Percentiles rank a stretch among this genome's conserved stretches.
Conservation (phyloP, 2,888 invertebrate species). For the Vandiemenella viatica region DNA sequence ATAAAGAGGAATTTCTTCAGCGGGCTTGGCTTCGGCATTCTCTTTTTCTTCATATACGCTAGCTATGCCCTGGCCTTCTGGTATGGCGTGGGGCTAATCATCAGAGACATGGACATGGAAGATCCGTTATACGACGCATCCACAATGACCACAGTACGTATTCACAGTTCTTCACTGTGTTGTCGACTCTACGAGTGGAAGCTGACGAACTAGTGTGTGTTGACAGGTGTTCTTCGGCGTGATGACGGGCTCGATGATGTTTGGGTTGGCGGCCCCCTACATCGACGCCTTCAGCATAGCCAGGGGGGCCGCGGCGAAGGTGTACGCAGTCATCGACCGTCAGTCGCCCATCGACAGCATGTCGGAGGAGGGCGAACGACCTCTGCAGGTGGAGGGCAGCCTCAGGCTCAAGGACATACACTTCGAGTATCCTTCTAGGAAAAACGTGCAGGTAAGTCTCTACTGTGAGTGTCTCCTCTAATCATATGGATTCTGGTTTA, state of each 20-base stretch:
- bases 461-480: too few species aligned
- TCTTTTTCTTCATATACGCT: constrained; percentile 63
- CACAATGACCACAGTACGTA: constrained; percentile 54
- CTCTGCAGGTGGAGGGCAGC: constrained; percentile 42
- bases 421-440: constrained; percentile 69
- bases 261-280: constrained; percentile 72
- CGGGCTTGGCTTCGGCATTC: constrained; percentile 51
- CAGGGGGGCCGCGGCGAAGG: constrained; percentile 59
- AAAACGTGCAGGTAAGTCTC: constrained; percentile 55
- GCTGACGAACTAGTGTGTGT: too few species aligned
- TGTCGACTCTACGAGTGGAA: too few species aligned
- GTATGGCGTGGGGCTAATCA: constrained; percentile 57
- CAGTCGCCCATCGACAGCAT: constrained; percentile 58
- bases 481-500: too few species aligned
- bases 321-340: constrained; percentile 62
- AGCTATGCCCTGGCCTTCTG: constrained; percentile 70
- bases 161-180: too few species aligned
- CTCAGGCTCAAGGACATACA: constrained; percentile 56
- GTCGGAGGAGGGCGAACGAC: constrained; percentile 39
- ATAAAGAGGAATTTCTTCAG: constrained; percentile 51
- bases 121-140: constrained; percentile 38
- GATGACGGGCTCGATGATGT: constrained; percentile 52
- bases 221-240: constrained; percentile 65
- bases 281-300: constrained; percentile 67
- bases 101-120: constrained; percentile 34